Percentiles rank a stretch among this genome's conserved stretches.
Evolutionary conservation across 2,113 vertebrate genomes (phyloP).

Genomic region (Barbus barbus): DNA sequence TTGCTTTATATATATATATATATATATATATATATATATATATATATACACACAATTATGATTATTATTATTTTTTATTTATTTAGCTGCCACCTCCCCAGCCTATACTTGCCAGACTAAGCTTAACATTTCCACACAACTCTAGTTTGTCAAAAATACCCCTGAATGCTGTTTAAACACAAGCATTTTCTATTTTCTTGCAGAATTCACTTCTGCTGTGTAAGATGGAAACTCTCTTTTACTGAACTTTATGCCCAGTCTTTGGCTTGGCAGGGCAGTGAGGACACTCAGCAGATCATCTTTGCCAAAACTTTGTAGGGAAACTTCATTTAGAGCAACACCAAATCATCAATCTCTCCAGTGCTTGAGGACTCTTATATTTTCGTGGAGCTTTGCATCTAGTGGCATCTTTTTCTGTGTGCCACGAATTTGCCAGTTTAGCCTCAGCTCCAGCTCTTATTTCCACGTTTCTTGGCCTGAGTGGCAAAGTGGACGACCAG

Average conservation of each 20-base stretch:
- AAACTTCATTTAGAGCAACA: slow-evolving; percentile 12
- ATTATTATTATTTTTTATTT: too few relatives aligned
- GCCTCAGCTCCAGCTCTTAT: slow-evolving; percentile 37
- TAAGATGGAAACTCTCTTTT: background rate
- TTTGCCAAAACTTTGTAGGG: background rate
- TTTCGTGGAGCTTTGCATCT: background rate
- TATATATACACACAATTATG: too few relatives aligned
- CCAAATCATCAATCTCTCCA: background rate
- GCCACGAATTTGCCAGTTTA: slow-evolving; percentile 14
- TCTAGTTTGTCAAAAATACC: background rate
- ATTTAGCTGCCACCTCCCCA: background rate
- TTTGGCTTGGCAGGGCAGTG: slow-evolving; percentile 26
- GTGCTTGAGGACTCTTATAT: background rate
- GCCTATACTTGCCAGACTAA: background rate
- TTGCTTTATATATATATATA: too few relatives aligned
- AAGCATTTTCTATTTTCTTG: background rate
- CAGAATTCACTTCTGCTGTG: slow-evolving; percentile 3
- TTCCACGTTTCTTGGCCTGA: background rate
- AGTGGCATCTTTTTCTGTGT: background rate
- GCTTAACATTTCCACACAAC: background rate
- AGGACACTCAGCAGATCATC: slow-evolving; percentile 50
- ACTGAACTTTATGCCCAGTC: slow-evolving; percentile 66
- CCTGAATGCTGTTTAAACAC: background rate
- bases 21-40: too few relatives aligned
- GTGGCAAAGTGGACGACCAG: slow-evolving; percentile 53